Conservation (phyloP, 2,113 vertebrate species). For the Cinclus mexicanus region DNA sequence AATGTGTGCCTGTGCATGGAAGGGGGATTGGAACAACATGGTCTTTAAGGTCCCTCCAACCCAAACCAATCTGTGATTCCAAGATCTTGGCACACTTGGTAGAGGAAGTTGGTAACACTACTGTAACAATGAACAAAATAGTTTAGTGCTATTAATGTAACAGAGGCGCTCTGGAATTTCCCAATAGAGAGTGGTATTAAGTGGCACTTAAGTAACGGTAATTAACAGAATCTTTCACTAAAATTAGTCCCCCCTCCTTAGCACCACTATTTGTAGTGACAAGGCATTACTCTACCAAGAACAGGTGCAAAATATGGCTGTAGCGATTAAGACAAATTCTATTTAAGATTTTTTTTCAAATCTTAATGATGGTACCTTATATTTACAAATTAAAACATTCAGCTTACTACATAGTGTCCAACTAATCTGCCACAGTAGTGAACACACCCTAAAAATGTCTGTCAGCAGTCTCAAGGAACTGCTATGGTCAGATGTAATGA, state of each 20-base stretch:
- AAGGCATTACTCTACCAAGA: background rate
- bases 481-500: conserved; percentile 56
- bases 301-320: background rate
- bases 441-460: background rate
- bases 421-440: background rate
- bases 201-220: background rate
- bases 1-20: background rate
- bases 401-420: background rate
- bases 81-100: background rate
- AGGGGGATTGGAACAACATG: background rate
- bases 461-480: conserved; percentile 8
- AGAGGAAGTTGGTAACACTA: background rate
- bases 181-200: background rate
- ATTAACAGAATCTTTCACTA: background rate
- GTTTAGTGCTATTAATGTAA: background rate
- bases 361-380: background rate
- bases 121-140: background rate
- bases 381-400: background rate
- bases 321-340: background rate
- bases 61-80: background rate
- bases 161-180: background rate
- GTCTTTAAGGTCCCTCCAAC: background rate
- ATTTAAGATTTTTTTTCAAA: background rate
- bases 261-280: background rate
- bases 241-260: background rate